Evolutionary conservation across 2,113 vertebrate genomes (phyloP), one percentile per base, ranked within the genome.

Genomic region (Puffinus mauretanicus): DNA sequence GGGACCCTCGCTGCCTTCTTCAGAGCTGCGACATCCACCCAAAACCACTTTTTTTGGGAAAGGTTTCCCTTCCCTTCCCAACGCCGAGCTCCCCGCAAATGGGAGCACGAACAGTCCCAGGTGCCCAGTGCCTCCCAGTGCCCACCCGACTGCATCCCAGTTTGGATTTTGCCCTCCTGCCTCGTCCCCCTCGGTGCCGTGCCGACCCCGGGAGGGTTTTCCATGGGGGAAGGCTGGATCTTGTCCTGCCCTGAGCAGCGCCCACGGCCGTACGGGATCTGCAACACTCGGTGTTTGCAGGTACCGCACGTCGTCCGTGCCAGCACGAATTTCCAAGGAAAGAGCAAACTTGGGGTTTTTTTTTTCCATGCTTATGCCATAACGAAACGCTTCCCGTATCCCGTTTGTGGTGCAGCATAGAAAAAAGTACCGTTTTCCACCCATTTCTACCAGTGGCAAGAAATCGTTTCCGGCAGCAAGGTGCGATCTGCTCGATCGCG

Each of bases 131-230:
- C 27, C 49, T 69, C 62, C 83, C 30, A 24, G 27, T n/a, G 46
- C 38, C n/a, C 64, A 16, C 27, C 12, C 22, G 3, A 1, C 0
- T 29, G 25, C n/a, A 60, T 19, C 80, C n/a, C 40, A 26, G 18
- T 58, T 46, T 15, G 61, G 26, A 29, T 57, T 55, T 42, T n/a
- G 44, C 44, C 15, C 30, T 84, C 32, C 67, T 34, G 27, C 58
- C 22, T 77, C 4, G 2, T 11, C 4, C 2, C 2, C 2, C 9
- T 51, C 13, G 0, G 10, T 8, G 22, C 13, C 24, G 32, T 5
- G 0, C 10, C 2, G 19, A 4, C 14, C 25, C 64, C 1, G 3
- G 51, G 61, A 29, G 38, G 36, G 34, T 7, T 85, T 71, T 34
- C 34, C 32, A 1, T 17, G 17, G 13, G 38, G 32, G 15, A 36